These are phyloP conservation scores for Stomatorhinus ivindoensis DNA, from an alignment of 2,113 vertebrate species.

Conservation along the genomic window DNA sequence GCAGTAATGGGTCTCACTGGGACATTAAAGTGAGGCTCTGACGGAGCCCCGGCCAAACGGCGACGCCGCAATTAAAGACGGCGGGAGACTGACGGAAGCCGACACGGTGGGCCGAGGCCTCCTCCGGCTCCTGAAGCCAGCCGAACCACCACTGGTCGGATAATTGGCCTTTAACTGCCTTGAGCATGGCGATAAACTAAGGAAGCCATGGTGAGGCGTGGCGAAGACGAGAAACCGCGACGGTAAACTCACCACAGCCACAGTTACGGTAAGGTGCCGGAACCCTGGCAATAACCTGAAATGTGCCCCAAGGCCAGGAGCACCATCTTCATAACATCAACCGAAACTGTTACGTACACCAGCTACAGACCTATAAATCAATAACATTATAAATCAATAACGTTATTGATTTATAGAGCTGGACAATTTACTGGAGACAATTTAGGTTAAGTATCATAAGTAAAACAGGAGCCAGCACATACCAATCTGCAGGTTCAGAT, in stretches of 20 bases:
- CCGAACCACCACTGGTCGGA: not conserved
- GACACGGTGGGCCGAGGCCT: not conserved
- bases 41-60: slow-evolving; percentile 28
- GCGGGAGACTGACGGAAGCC: slow-evolving; percentile 29
- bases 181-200: not conserved
- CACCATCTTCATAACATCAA: not conserved
- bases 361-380: no score
- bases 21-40: slow-evolving; percentile 42
- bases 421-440: not conserved
- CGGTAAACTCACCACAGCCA: not conserved
- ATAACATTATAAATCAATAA: no score
- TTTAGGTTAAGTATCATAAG: not conserved
- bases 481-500: not conserved
- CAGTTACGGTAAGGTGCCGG: not conserved
- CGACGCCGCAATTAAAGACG: slow-evolving; percentile 44
- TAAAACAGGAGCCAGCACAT: not conserved
- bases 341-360: not conserved
- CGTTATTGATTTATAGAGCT: not conserved
- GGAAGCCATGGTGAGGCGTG: not conserved
- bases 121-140: slow-evolving; percentile 14
- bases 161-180: not conserved
- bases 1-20: slow-evolving; percentile 53
- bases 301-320: not conserved
- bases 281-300: not conserved
- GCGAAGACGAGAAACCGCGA: not conserved